phyloP scores from a whole-genome alignment of 2,113 vertebrate genomes.

The Platichthys flesus region DNA sequence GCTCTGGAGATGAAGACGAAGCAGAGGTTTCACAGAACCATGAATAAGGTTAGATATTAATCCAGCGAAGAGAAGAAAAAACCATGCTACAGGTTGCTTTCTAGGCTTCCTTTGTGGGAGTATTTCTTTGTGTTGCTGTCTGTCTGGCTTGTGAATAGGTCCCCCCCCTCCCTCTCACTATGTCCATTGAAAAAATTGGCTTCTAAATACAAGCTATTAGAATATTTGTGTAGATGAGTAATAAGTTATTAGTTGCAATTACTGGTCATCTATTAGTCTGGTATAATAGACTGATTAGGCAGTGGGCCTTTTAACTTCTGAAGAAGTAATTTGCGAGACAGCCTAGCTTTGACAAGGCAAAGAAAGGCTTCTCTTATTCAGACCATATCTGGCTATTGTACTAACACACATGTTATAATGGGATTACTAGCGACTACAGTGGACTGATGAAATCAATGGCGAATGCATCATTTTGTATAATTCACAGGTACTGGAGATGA shows the following conservation, averaged over 20 bases:
- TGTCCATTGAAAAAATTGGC: conserved; percentile 83
- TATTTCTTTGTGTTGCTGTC: conserved; percentile 82
- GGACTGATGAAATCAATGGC: conserved; percentile 80
- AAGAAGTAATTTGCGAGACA: conserved; percentile 85
- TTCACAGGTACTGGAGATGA: conserved; percentile 79
- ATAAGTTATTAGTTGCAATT: conserved; percentile 90
- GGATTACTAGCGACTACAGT: conserved; percentile 80
- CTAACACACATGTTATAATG: conserved; percentile 84
- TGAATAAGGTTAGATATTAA: conserved; percentile 87
- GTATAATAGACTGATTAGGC: conserved; percentile 85
- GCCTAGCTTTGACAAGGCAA: conserved; percentile 81
- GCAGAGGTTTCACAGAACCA: conserved; percentile 76
- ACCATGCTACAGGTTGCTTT: conserved; percentile 87
- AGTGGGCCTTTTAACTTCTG: conserved; percentile 84
- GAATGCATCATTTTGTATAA: conserved; percentile 79
- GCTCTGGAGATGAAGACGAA: conserved; percentile 78
- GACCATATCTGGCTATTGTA: conserved; percentile 83
- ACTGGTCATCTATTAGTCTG: conserved; percentile 87
- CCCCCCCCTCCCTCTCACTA: conserved; percentile 64
- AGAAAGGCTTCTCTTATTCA: conserved; percentile 83
- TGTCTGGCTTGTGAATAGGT: conserved; percentile 81
- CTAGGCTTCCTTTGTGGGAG: conserved; percentile 82
- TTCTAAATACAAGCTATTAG: conserved; percentile 88
- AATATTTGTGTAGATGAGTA: conserved; percentile 87
- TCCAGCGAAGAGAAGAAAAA: conserved; percentile 81